Conservation (phyloP, 1,140 invertebrate genomes). For the Ooceraea biroi region DNA sequence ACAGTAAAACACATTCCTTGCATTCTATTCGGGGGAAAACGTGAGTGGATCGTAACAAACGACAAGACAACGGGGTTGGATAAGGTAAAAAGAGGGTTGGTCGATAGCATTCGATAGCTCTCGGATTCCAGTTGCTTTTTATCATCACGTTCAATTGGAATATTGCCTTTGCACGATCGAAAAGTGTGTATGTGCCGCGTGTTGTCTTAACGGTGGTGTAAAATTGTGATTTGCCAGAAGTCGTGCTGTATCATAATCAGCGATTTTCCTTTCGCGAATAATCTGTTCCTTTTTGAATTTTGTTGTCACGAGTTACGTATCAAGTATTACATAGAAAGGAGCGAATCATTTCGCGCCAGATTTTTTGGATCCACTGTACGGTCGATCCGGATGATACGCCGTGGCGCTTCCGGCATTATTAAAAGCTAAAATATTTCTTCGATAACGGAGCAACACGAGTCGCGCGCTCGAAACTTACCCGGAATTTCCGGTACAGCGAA, state of each 20-base stretch:
- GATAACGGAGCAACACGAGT: slow-evolving; percentile 42
- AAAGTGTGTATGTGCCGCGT: slow-evolving; percentile 28
- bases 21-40: slow-evolving; percentile 42
- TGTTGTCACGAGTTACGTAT: no score
- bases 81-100: slow-evolving; percentile 41
- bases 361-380: no score
- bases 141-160: slow-evolving; percentile 56
- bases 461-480: slow-evolving; percentile 48
- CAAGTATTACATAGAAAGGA: no score
- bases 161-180: slow-evolving; percentile 41
- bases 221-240: slow-evolving; percentile 45
- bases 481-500: slow-evolving; percentile 56
- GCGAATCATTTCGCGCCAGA: no score
- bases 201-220: slow-evolving; percentile 13
- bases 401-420: slow-evolving; percentile 11
- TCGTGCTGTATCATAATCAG: not conserved
- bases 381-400: not conserved
- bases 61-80: slow-evolving; percentile 2
- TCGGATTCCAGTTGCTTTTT: slow-evolving; percentile 45
- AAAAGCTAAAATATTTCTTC: slow-evolving; percentile 43
- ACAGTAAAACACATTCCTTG: slow-evolving; percentile 69
- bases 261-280: slow-evolving; percentile 42
- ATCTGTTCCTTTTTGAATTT: no score
- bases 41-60: slow-evolving; percentile 54
- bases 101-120: slow-evolving; percentile 59